Conservation (phyloP, 2,113 vertebrate genomes). For the Astur gentilis region DNA sequence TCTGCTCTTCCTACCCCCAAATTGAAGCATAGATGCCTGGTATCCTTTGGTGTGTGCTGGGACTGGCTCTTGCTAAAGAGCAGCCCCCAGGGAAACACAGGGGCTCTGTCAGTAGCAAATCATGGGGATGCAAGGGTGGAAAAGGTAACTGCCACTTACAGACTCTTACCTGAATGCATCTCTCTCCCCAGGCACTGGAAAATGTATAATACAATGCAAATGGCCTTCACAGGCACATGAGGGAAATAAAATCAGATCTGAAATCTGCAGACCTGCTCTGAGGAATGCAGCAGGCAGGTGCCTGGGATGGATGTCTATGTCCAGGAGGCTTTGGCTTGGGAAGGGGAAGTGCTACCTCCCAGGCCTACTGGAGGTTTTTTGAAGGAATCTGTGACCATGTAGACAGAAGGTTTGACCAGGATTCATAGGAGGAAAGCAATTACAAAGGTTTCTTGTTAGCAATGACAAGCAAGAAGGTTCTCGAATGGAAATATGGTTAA, state of each 20-base stretch:
- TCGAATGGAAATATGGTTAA: background rate
- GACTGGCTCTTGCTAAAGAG: background rate
- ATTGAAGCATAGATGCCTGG: background rate
- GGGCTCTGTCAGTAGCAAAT: background rate
- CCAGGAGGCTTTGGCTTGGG: background rate
- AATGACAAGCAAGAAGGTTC: background rate
- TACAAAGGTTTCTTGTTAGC: background rate
- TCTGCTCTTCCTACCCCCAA: background rate
- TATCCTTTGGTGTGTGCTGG: background rate
- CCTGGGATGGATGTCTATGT: fast-evolving
- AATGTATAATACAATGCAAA: background rate
- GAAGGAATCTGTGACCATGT: background rate
- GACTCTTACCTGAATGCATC: background rate
- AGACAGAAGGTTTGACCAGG: background rate
- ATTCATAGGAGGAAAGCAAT: background rate
- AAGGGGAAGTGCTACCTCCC: background rate
- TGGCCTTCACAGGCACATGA: background rate
- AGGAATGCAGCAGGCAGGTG: background rate
- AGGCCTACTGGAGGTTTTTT: background rate
- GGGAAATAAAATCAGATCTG: background rate
- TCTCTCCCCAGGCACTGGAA: background rate
- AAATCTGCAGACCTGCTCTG: background rate
- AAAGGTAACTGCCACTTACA: background rate
- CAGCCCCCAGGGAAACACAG: background rate
- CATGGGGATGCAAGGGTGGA: background rate